A percentile compares a stretch with the other conserved stretches of the same genome.
phyloP scores from a whole-genome alignment of 2,113 vertebrate genomes.

The Tyrannus savana region DNA sequence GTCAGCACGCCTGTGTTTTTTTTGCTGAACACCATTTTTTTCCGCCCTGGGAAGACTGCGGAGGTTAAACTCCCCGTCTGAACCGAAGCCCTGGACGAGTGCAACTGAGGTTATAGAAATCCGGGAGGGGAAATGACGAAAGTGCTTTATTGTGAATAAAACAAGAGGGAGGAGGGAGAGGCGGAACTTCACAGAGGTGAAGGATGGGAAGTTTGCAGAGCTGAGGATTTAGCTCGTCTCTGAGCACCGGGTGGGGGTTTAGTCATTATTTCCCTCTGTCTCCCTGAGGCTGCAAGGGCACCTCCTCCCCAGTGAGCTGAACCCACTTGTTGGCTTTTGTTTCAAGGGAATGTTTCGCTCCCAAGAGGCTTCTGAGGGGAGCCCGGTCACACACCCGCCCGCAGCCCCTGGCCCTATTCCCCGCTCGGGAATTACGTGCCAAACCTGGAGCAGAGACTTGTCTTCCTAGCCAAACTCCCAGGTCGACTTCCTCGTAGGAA shows the following conservation, averaged over 20 bases:
- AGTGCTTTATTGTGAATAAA: slow-evolving; percentile 44
- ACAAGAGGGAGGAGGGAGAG: slow-evolving; percentile 46
- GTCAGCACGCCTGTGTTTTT: background rate
- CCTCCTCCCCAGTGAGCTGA: background rate
- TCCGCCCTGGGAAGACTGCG: slow-evolving; percentile 11
- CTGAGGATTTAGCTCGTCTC: background rate
- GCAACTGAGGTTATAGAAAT: slow-evolving; percentile 59
- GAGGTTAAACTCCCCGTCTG: slow-evolving; percentile 37
- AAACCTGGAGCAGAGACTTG: background rate
- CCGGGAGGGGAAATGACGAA: slow-evolving; percentile 54
- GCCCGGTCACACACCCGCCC: background rate
- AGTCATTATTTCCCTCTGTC: background rate
- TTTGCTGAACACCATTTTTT: slow-evolving; percentile 26
- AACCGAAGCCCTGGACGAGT: slow-evolving; percentile 37
- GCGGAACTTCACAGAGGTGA: slow-evolving; percentile 31
- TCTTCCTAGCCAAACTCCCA: slow-evolving; percentile 13
- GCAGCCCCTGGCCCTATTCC: background rate
- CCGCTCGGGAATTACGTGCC: background rate
- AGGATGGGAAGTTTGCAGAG: slow-evolving; percentile 3
- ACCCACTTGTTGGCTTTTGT: background rate
- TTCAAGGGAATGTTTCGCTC: background rate
- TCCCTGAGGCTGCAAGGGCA: background rate
- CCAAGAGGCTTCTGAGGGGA: background rate
- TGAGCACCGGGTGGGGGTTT: background rate
- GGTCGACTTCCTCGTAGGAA: slow-evolving; percentile 18